A percentile compares a stretch with the other conserved stretches of the same genome.
Evolutionary conservation across 2,797 vertebrate species (phyloP).

Genomic region (Rallus crepitans): DNA sequence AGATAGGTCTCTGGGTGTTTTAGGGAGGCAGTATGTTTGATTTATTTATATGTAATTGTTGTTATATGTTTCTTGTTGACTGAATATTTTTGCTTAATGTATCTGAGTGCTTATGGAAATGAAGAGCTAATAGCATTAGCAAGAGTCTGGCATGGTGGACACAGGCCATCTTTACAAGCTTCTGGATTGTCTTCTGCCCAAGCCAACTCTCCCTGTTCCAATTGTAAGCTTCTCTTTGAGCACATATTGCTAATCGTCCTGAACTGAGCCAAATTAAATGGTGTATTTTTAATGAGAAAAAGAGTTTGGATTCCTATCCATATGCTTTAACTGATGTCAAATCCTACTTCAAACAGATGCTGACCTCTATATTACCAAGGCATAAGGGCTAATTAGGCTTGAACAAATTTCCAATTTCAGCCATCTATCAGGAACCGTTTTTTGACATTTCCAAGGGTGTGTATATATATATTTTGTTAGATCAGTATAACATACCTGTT

Average conservation of each 20-base stretch:
- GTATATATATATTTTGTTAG: background rate
- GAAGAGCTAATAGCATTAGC: conserved; percentile 27
- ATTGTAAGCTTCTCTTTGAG: conserved; percentile 3
- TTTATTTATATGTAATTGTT: background rate
- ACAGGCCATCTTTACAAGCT: background rate
- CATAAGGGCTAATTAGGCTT: conserved; percentile 40
- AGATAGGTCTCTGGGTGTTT: background rate
- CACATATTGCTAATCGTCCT: conserved; percentile 51
- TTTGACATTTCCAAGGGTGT: background rate
- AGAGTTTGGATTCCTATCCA: conserved; percentile 61
- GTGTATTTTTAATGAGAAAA: conserved; percentile 68
- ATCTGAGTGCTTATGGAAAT: conserved; percentile 10
- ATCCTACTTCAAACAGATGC: conserved; percentile 63
- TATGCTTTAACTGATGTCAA: conserved; percentile 62
- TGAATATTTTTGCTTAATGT: background rate
- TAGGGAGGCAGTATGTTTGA: background rate
- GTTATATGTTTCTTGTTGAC: background rate
- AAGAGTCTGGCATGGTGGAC: background rate
- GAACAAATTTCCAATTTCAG: background rate
- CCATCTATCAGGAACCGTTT: background rate
- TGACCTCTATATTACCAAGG: conserved; percentile 57
- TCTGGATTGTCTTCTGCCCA: conserved; percentile 20
- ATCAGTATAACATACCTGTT: background rate
- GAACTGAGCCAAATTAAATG: conserved; percentile 66
- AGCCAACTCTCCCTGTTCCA: conserved; percentile 24